phyloP scores from a whole-genome alignment of 1,140 invertebrate species.

The Conus betulinus region DNA sequence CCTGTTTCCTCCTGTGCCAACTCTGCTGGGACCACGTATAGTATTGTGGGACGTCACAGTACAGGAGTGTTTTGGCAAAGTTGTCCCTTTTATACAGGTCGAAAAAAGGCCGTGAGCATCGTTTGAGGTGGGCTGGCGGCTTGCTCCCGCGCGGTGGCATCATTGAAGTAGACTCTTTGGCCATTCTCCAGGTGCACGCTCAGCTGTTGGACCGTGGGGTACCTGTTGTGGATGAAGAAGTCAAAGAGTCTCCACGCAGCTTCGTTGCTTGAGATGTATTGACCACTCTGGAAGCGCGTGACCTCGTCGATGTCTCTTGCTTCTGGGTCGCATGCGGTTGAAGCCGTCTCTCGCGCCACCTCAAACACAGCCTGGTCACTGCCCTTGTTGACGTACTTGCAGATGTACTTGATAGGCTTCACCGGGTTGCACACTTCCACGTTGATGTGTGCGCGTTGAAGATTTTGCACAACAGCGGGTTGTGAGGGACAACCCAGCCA shows the following conservation, averaged over 20 bases:
- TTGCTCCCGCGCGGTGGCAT: slow-evolving; percentile 56
- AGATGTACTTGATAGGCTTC: slow-evolving; percentile 51
- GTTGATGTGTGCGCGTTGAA: slow-evolving; percentile 52
- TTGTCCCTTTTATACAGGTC: slow-evolving; percentile 40
- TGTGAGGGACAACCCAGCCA: too few species aligned
- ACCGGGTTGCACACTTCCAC: slow-evolving; percentile 51
- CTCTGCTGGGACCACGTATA: slow-evolving; percentile 58
- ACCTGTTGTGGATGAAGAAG: slow-evolving; percentile 71
- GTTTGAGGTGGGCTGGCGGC: slow-evolving; percentile 63
- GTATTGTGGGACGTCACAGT: slow-evolving; percentile 67
- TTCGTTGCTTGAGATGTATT: slow-evolving; percentile 62
- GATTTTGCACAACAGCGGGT: too few species aligned
- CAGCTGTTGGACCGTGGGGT: slow-evolving; percentile 69
- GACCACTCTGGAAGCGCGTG: slow-evolving; percentile 44
- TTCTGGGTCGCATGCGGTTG: too few species aligned
- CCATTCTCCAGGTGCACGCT: slow-evolving; percentile 77
- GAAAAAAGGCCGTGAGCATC: slow-evolving; percentile 75
- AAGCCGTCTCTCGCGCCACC: too few species aligned
- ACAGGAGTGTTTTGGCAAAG: slow-evolving; percentile 66
- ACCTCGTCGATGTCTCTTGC: slow-evolving; percentile 32
- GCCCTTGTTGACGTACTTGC: slow-evolving; percentile 52
- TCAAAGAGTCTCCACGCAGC: slow-evolving; percentile 62
- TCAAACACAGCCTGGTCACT: slow-evolving; percentile 43
- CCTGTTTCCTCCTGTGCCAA: slow-evolving; percentile 23
- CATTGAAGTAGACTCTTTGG: slow-evolving; percentile 73